Base-by-base conservation (phyloP, 1,140 invertebrate species). In the Drosophila asahinai region DNA sequence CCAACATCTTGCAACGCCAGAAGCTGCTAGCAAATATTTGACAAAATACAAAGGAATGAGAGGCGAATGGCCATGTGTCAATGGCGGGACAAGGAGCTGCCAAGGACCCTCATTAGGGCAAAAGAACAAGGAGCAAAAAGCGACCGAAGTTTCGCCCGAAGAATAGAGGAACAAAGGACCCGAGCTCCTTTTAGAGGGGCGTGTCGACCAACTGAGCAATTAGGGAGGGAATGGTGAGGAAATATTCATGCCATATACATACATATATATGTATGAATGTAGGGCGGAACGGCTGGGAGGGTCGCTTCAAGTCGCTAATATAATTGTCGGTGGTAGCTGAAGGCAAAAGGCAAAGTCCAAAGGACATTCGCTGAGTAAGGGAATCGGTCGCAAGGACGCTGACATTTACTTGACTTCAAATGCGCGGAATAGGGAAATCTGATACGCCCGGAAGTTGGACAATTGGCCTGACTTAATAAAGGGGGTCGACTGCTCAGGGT, bases 101-200 rank as follows among this genome's bases (percentile, higher is more conserved):
- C 63, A 72, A 90, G 83, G 80, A 87, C 84, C 86, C 84, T 87
- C 84, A 87, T 87, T 87, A 87, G 86, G 48, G 81, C 67, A 89
- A 81, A 73, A 83, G 84, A 75, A 90, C 86, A 84, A 89, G 80
- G 73, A 61, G 49, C 40, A 15, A 68, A 54, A 47, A 42, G 51
- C 66, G 68, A 51, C 68, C 55, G 54, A 49, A 65, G 60, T 62
- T 57, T 73, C 30, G 54, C 74, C 62, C 64, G 22, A 71, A 40
- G 58, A 83, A 76, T 65, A 57, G 51, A 54, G 68, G 67, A 84
- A 87, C 81, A 90, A 84, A 75, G 60, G 47, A 78, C 45, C 15
- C 38, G 51, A 43, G 54, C 65, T 67, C 70, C 62, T 38, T 47
- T 47, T 9, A 30, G 48, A 72, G 80, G 86, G 83, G 83, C 83